Percentiles rank a stretch among this genome's conserved stretches.
These are phyloP conservation scores for Silurus aristotelis DNA, from an alignment of 2,797 vertebrate species.

Conservation along the genomic window DNA sequence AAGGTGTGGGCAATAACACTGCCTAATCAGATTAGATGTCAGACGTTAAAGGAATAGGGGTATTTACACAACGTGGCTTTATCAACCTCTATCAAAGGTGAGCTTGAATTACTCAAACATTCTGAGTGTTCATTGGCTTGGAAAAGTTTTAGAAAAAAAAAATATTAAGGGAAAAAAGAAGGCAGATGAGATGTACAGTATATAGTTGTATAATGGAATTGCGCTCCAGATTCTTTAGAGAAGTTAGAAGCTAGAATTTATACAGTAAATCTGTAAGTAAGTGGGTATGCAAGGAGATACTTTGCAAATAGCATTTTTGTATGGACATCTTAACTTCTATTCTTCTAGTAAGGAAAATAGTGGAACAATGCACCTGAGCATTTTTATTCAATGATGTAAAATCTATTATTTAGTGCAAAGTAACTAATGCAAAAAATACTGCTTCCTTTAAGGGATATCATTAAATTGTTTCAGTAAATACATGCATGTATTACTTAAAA, in stretches of 20 bases:
- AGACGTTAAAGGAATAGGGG: constrained; percentile 63
- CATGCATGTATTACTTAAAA: not conserved
- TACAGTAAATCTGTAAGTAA: not conserved
- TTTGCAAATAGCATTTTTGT: not conserved
- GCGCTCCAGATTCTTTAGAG: not conserved
- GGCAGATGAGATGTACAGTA: not conserved
- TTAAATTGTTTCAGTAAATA: not conserved
- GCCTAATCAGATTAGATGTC: constrained; percentile 69
- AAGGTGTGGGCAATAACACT: constrained; percentile 62
- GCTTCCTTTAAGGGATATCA: not conserved
- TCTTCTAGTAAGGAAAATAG: not conserved
- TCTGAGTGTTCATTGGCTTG: constrained; percentile 18
- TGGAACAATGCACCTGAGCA: not conserved
- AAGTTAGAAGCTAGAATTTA: not conserved
- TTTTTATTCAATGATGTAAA: not conserved
- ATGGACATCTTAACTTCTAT: not conserved
- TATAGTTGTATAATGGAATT: not conserved
- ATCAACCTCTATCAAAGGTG: constrained; percentile 66
- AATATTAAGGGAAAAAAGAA: constrained; percentile 14
- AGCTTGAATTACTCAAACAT: constrained; percentile 60
- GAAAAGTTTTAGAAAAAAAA: constrained; percentile 12
- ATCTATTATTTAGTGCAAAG: not conserved
- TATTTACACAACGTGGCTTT: constrained; percentile 67
- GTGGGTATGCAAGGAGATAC: not conserved
- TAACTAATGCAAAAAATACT: not conserved